Base-by-base conservation (phyloP, 1,140 invertebrate species). In the Bemisia tabaci region DNA sequence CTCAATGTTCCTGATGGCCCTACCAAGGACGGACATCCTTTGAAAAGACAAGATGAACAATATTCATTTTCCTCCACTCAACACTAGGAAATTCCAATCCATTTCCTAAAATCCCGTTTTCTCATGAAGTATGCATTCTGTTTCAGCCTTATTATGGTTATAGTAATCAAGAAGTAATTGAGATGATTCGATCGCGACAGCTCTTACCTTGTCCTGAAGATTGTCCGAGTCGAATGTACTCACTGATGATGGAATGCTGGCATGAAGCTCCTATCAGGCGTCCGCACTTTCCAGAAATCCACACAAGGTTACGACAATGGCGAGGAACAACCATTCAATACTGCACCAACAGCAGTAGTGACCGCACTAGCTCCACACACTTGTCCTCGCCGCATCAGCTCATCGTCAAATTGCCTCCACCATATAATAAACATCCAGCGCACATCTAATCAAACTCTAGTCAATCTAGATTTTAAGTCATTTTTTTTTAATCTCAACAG, bases 211-310 rank as follows among this genome's bases (percentile, higher is more conserved):
- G 92, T 74, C 95, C 96, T 0, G 88, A 94, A 67, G 88, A 90
- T 60, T 98, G 95, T 76, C 95, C 95, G 0, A 83, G 90, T 2
- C 84, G 89, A 67, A 89, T 97, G 71, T 97, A 96, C 75, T 85
- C 87, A 1, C 80, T 98, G 48, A 98, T 98, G 94, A 88, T 95
- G 39, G 95, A 98, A 77, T 98, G 95, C 72, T 99, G 96, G 96
- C 89, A 94, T 71, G 94, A 98, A 75, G 86, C 90, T 66, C 90
- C 95, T 0, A 86, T 88, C 61, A 80, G 94, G 58, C 80, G 97
- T 72, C 96, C 97, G 0, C 86, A 88, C 66, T 98, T 98, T 76
- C 83, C 87, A 60, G 87, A 92, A 73, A 89, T 95, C 62, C 84
- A 71, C 26, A 65, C 71, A 27, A 60, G 72, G 2, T 71, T 73